Evolutionary conservation across 2,888 invertebrate species (phyloP), one percentile per base, ranked within the genome.

Genomic region (Hesperia comma): DNA sequence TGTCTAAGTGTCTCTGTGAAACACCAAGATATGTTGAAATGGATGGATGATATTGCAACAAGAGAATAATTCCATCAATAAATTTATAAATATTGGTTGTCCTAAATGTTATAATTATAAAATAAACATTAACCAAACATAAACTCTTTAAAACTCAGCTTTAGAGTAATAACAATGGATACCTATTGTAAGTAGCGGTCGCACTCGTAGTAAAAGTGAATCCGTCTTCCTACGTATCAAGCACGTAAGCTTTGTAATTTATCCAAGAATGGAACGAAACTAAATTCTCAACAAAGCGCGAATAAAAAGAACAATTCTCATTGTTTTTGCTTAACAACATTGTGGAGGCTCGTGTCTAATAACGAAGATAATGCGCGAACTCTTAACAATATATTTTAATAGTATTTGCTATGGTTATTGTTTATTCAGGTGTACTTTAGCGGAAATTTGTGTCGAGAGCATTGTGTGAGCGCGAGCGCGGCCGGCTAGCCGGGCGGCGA

Each of bases 401-500:
- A 67, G 46, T 67, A 55, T 67, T 67, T 60, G 66, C 46, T 40
- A 61, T 46, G 61, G 55, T 61, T 61, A 61, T 67, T 67, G 55
- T 67, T 67, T 67, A 49, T 21, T 55, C 66, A 67, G 61, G 66
- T 67, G 66, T 46, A 67, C 60, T 67, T 60, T 55, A 21, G 66
- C 61, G 66, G 60, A 66, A 54, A 66, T 64, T 57, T 58, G 64
- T 58, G 54, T 26, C 26, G 60, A 55, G 54, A 54, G 46, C 40
- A 26, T 17, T 41, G 26, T 54, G 58, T 26, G 43, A 61, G 19
- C 33, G 14, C 33, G 40, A 15, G 17, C 1, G 37, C 49, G 19
- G 17, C 49, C 49, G 49, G 19, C 49, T 43, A 12, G 26, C 37
- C 37, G 26, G 32, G 26, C 40, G 58, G 53, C 57, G 49, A 55